A percentile compares a stretch with the other conserved stretches of the same genome.
Conservation (phyloP, 2,888 invertebrate genomes). For the Drosophila mayaguana region DNA sequence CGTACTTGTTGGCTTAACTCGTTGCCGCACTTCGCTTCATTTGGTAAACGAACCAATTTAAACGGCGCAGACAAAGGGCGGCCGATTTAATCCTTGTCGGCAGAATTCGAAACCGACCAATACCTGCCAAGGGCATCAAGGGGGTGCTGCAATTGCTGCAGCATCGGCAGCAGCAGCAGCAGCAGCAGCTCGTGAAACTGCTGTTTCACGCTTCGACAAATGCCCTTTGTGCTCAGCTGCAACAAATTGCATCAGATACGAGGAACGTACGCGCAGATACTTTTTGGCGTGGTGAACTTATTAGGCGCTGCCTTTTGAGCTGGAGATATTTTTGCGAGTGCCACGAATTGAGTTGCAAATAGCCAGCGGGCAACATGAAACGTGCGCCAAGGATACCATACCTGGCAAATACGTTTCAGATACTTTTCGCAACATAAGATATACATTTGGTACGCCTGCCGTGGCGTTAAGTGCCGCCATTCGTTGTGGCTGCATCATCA, state of each 20-base stretch:
- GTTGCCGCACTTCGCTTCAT: slow-evolving; percentile 58
- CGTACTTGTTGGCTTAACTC: slow-evolving; percentile 38
- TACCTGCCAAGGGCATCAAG: slow-evolving; percentile 6
- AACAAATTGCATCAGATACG: slow-evolving; percentile 72
- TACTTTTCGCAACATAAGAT: slow-evolving; percentile 27
- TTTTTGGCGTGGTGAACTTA: slow-evolving; percentile 58
- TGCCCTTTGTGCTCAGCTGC: slow-evolving; percentile 63
- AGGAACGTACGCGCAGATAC: slow-evolving; percentile 38
- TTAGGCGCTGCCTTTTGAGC: slow-evolving; percentile 56
- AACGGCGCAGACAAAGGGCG: slow-evolving; percentile 64
- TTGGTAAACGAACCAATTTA: slow-evolving; percentile 77
- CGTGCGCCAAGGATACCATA: slow-evolving; percentile 63
- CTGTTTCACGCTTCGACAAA: slow-evolving; percentile 78
- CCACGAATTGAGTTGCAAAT: slow-evolving; percentile 80
- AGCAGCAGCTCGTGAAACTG: slow-evolving; percentile 72
- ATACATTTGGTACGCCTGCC: slow-evolving; percentile 16
- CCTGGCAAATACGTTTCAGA: slow-evolving; percentile 44
- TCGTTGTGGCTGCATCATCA: slow-evolving; percentile 59
- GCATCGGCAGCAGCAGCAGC: slow-evolving; percentile 33
- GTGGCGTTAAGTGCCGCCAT: slow-evolving; percentile 73
- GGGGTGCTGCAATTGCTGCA: slow-evolving; percentile 49
- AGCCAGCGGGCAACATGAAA: slow-evolving; percentile 70
- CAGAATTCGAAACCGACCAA: slow-evolving; percentile 2
- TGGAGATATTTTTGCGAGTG: slow-evolving; percentile 73
- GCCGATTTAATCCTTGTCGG: slow-evolving; percentile 66